These are phyloP conservation scores for Archips crataeganus DNA, from an alignment of 2,888 invertebrate genomes.

Conservation along the genomic window DNA sequence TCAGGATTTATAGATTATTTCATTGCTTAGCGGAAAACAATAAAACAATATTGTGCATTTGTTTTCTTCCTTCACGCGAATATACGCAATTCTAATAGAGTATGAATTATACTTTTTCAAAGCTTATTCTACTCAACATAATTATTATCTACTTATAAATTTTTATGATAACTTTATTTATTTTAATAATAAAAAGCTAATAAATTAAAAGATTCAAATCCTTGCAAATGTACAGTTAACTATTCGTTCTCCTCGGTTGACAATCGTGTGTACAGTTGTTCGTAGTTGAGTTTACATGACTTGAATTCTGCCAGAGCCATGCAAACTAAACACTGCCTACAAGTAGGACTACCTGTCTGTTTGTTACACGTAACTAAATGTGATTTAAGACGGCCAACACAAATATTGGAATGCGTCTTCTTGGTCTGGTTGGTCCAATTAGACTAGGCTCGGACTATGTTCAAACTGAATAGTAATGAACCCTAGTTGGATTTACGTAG, in stretches of 20 bases:
- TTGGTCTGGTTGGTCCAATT: constrained; percentile 70
- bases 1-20: no score
- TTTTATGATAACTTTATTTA: not conserved
- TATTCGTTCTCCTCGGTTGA: constrained; percentile 21
- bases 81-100: no score
- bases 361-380: constrained; percentile 77
- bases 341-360: constrained; percentile 71
- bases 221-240: constrained; percentile 14
- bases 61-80: no score
- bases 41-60: no score
- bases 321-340: constrained; percentile 77
- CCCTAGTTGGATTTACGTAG: constrained; percentile 50
- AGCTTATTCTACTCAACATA: no score
- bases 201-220: not conserved
- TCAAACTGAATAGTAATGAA: constrained; percentile 70
- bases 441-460: constrained; percentile 67
- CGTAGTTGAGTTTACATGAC: constrained; percentile 62
- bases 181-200: not conserved
- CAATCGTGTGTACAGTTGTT: constrained; percentile 57
- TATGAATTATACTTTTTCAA: no score
- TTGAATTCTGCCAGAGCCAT: constrained; percentile 76
- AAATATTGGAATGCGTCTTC: constrained; percentile 79
- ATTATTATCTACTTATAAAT: no score
- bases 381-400: constrained; percentile 81
- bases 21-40: no score